A percentile compares a stretch with the other conserved stretches of the same genome.
phyloP scores from a whole-genome alignment of 2,888 invertebrate species.

The Tenthredo notha region DNA sequence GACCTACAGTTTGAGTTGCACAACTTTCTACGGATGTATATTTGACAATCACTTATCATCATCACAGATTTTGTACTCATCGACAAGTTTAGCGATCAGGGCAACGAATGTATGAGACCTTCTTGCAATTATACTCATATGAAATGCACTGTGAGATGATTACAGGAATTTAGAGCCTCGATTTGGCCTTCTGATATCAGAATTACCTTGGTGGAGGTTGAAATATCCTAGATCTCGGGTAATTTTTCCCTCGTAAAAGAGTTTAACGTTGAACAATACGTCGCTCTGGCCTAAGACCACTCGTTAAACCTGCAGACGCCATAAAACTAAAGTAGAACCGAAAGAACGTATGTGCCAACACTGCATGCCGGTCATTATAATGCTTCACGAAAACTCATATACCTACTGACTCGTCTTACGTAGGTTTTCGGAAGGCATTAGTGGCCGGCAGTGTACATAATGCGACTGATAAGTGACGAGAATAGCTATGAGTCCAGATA shows the following conservation, averaged over 20 bases:
- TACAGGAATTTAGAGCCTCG: neutral
- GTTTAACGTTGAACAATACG: neutral
- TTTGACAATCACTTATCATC: neutral
- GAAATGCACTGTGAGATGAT: neutral
- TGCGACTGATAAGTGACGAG: neutral
- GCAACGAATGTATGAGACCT: neutral
- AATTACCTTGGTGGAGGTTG: neutral
- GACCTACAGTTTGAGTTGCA: neutral
- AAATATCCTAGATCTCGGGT: neutral
- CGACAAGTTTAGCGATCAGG: neutral
- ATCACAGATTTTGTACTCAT: neutral
- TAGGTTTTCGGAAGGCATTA: neutral
- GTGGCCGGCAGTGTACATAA: neutral
- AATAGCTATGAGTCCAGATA: neutral
- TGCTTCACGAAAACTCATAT: neutral
- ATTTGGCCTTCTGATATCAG: neutral
- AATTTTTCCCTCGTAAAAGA: neutral
- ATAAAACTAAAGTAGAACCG: neutral
- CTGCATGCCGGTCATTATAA: neutral
- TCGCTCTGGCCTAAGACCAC: neutral
- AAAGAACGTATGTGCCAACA: neutral
- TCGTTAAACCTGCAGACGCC: neutral
- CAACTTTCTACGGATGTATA: conserved; percentile 1
- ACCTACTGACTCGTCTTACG: neutral
- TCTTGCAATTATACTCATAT: neutral